Conservation (phyloP, 2,888 invertebrate species). For the Monoplex corrugatus region DNA sequence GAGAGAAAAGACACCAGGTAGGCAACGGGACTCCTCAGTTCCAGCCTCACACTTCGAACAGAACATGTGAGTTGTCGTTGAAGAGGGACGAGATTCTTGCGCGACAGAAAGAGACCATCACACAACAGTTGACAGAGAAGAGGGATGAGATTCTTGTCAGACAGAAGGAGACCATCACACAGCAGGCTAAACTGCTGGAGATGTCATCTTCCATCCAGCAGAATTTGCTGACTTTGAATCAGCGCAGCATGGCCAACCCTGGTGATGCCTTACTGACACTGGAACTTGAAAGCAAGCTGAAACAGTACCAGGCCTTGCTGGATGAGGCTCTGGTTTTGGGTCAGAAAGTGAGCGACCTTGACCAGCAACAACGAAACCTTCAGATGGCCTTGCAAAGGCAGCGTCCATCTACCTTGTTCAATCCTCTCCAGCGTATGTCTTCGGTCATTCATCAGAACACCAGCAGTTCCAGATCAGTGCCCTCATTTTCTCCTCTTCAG, state of each 20-base stretch:
- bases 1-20: neutral
- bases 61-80: neutral
- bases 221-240: neutral
- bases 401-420: neutral
- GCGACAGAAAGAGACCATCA: neutral
- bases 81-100: neutral
- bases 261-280: neutral
- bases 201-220: neutral
- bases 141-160: neutral
- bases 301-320: constrained; percentile 24
- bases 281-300: neutral
- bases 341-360: neutral
- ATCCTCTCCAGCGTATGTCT: neutral
- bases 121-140: neutral
- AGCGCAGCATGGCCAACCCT: neutral
- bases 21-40: neutral
- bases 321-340: neutral
- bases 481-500: too few relatives aligned
- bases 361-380: neutral
- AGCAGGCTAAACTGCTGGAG: neutral
- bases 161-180: neutral
- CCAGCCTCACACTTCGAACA: neutral
- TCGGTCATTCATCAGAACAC: too few relatives aligned
- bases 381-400: neutral
- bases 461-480: neutral